Conservation (phyloP, 2,797 vertebrate species). For the Trichosurus vulpecula region DNA sequence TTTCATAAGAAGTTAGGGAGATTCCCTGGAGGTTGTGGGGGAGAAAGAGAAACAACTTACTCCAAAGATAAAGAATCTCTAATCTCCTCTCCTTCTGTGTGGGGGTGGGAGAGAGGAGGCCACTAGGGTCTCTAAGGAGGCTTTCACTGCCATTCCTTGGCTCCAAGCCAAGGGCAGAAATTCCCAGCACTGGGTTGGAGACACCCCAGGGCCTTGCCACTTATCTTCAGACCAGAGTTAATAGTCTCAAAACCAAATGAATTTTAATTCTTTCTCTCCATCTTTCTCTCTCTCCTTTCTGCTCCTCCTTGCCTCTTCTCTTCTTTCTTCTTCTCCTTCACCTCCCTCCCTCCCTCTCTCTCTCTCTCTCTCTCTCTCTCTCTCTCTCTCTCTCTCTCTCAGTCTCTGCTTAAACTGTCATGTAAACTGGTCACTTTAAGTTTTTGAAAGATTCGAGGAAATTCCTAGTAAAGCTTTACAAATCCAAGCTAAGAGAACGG, state of each 20-base stretch:
- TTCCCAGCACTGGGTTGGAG: background rate
- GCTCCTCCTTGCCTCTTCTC: too few species aligned
- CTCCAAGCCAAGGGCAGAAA: background rate
- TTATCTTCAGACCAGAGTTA: background rate
- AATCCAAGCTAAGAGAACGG: background rate
- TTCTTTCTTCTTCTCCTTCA: too few species aligned
- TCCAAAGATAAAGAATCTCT: background rate
- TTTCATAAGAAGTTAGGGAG: conserved; percentile 5
- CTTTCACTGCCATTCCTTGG: background rate
- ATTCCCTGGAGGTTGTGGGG: background rate
- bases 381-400: background rate
- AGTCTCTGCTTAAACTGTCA: too few species aligned
- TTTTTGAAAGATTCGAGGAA: background rate
- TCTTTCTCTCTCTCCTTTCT: too few species aligned
- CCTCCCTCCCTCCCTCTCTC: background rate
- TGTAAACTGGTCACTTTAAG: background rate
- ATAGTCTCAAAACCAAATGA: background rate
- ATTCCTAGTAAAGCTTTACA: background rate
- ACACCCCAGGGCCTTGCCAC: background rate
- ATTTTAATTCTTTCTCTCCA: background rate
- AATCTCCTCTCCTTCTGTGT: background rate
- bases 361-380: background rate
- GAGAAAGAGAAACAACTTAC: background rate
- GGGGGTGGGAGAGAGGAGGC: background rate
- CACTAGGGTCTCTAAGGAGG: background rate